phyloP scores from a whole-genome alignment of 2,797 vertebrate species.

The Sylvia borin region DNA sequence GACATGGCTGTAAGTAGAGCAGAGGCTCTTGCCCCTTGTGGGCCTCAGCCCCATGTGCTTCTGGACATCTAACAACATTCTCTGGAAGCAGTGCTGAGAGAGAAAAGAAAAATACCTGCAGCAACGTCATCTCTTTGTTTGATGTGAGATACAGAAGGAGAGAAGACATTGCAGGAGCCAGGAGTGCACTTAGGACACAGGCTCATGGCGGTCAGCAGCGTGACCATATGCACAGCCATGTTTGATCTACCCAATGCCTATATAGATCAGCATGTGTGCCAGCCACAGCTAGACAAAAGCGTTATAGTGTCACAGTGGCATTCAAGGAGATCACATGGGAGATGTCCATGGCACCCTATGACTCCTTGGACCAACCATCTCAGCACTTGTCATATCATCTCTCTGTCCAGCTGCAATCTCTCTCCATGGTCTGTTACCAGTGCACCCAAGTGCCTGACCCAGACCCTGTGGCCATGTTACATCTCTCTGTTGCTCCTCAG shows the following conservation, averaged over 20 bases:
- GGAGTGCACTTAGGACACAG: background rate
- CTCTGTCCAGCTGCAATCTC: background rate
- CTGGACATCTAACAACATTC: background rate
- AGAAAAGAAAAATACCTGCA: background rate
- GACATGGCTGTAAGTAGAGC: background rate
- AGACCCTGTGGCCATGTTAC: background rate
- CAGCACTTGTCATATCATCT: background rate
- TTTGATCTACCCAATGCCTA: background rate
- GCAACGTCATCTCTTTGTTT: background rate
- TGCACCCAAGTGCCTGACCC: background rate
- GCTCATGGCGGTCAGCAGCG: background rate
- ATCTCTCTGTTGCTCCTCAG: background rate
- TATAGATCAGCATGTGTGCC: background rate
- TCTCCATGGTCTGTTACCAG: background rate
- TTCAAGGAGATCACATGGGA: rapidly evolving
- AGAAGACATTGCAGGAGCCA: background rate
- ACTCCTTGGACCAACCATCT: background rate
- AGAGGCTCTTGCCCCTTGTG: background rate
- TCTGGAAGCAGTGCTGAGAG: background rate
- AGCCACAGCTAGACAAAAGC: background rate
- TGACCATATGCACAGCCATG: background rate
- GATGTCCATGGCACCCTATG: background rate
- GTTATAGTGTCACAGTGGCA: background rate
- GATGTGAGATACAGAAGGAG: background rate
- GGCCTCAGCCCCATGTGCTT: background rate